A percentile compares a stretch with the other conserved stretches of the same genome.
These are phyloP conservation scores for Megaustenia siamemsis DNA, from an alignment of 2,888 invertebrate genomes.

Conservation along the genomic window DNA sequence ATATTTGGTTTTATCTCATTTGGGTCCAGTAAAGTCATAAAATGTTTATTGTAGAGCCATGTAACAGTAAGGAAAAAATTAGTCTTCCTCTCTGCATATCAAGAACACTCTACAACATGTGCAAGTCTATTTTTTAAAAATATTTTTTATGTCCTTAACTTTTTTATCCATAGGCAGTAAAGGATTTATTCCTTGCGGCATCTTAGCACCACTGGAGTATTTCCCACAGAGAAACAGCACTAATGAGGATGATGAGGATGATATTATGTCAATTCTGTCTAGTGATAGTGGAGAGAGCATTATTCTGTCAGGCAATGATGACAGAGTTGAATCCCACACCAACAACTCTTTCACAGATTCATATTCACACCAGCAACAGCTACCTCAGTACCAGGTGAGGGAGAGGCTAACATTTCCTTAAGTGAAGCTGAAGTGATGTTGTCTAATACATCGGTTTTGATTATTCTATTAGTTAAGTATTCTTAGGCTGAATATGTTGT, in stretches of 20 bases:
- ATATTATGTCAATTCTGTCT: slow-evolving; percentile 43
- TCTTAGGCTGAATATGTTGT: no score
- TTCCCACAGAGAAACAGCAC: slow-evolving; percentile 42
- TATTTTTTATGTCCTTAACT: neutral
- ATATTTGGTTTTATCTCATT: no score
- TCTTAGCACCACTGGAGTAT: slow-evolving; percentile 38
- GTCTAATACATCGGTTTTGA: no score
- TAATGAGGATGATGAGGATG: slow-evolving; percentile 50
- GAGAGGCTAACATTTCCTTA: no score
- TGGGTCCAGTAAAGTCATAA: no score
- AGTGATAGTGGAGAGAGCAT: slow-evolving; percentile 29
- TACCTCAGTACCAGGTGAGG: slow-evolving; percentile 10
- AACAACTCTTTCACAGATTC: slow-evolving; percentile 15
- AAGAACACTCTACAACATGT: no score
- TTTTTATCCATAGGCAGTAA: slow-evolving; percentile 69
- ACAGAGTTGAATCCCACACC: slow-evolving; percentile 27
- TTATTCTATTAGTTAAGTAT: no score
- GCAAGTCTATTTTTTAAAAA: no score
- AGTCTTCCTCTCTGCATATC: no score
- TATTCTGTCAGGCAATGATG: slow-evolving; percentile 45
- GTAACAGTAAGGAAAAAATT: no score
- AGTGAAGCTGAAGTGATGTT: no score
- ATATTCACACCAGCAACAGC: slow-evolving; percentile 4
- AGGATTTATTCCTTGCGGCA: slow-evolving; percentile 74
- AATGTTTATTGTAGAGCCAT: no score